Base-by-base conservation (phyloP, 2,113 vertebrate genomes). In the Laterallus jamaicensis region DNA sequence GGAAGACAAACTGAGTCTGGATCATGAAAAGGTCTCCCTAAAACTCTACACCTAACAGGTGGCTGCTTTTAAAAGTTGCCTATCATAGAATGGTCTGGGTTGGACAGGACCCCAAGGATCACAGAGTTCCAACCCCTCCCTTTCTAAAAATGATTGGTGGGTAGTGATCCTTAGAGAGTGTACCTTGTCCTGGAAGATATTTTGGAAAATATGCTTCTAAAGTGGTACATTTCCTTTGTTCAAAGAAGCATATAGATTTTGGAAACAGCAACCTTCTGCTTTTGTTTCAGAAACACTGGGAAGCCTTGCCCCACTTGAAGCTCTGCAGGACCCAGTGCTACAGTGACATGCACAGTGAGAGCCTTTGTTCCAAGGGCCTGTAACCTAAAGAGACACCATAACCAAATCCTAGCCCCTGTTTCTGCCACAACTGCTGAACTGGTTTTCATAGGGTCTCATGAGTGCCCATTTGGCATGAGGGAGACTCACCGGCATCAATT, bases 331-430 rank as follows among this genome's bases (percentile, higher is more conserved):
- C 68, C 15, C 19, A 40, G 10, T 21, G 24, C 37, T 82, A 5
- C 9, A 12, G 22, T 35, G 66, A 18, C 19, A 5, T 11, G 22
- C 26, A 25, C 16, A 28, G 18, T 44, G 20, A 80, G 69, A 9
- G 7, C 24, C 28, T 54, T 90, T 91, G 14, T 63, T 74, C 71
- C 42, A 62, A 40, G 60, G 71, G 10, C 17, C 32, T 88, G 35
- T 9, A 14, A 3, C 25, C 71, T 86, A 63, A 82, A 63, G 44
- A 28, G 76, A 22, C 22, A n/a, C 49, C 2, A 1, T 4, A 76
- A 69, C 67, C 80, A 84, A 69, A 76, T 42, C 32, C 44, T 32
- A 95, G 69, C 37, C 52, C 58, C 68, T 66, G 13, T 78, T 93
- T 88, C 82, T 63, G 52, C 69, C 58, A 39, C 47, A 37, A 1